Base-by-base conservation (phyloP, 2,888 invertebrate genomes). In the Lasioglossum leucozonium region DNA sequence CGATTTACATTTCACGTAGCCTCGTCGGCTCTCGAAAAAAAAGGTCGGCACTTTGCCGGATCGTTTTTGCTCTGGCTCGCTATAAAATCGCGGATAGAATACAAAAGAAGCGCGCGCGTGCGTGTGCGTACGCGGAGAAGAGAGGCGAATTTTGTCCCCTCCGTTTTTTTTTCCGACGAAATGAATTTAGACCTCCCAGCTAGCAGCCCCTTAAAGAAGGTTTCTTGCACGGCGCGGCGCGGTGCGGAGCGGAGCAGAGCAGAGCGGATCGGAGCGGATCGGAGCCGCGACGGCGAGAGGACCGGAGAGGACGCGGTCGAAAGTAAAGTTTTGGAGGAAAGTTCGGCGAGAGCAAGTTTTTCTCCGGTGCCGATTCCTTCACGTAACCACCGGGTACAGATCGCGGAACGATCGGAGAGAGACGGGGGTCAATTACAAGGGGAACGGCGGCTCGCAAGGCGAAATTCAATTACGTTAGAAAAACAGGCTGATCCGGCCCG, bases 401-500 rank as follows among this genome's bases (percentile, higher is more conserved):
- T 77, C 72, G 72, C 77, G 84, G 73, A 84, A 76, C 82, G 81
- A 75, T 72, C 72, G 75, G 76, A 87, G 81, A 81, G 88, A 87
- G 86, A 88, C 88, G 91, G 89, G 88, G 89, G 91, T 92, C 92
- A 91, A 92, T 92, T 92, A 92, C 91, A 89, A 86, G 88, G 84
- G 87, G 89, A 90, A 91, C 79, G 89, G 80, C 80, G 89, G 87
- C 87, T 87, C 87, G 89, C 87, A 87, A 91, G 90, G 92, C 91
- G 90, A 92, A 92, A 92, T 92, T 92, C 90, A 91, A 91, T 92
- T 90, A 89, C 91, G 87, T 87, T 88, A 92, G 91, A 92, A 92
- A 91, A 92, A 92, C 92, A 92, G 88, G 89, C 90, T 87, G 91
- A 91, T 91, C 90, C 90, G 88, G 58, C 81, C 89, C 88, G 89